These are phyloP conservation scores for Sepioteuthis lessoniana DNA, from an alignment of 2,888 invertebrate genomes.

Conservation along the genomic window DNA sequence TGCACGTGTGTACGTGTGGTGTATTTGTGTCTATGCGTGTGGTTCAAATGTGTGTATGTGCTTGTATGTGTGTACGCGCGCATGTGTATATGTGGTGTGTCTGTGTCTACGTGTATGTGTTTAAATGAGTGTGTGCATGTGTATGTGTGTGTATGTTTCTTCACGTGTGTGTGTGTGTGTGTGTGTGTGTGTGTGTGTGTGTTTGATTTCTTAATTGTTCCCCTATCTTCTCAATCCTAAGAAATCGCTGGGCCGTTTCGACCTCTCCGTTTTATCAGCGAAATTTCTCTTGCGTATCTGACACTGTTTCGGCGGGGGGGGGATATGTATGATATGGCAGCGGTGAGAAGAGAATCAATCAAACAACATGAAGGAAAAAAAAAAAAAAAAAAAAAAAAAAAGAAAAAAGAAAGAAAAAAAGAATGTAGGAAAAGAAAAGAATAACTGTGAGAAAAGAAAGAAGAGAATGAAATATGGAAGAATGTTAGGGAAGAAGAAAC, in stretches of 20 bases:
- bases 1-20: too few species aligned
- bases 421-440: background rate
- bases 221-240: too few species aligned
- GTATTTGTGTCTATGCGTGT: too few species aligned
- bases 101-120: too few species aligned
- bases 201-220: too few species aligned
- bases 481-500: background rate
- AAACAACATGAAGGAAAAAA: background rate
- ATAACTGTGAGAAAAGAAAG: background rate
- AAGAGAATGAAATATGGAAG: background rate
- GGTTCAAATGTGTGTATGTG: background rate
- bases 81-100: too few species aligned
- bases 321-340: background rate
- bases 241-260: too few species aligned
- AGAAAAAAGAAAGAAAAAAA: background rate
- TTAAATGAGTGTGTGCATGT: too few species aligned
- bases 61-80: too few species aligned
- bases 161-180: background rate
- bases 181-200: background rate
- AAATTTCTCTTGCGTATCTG: background rate
- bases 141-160: background rate
- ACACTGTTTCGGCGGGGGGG: background rate
- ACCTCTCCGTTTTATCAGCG: background rate
- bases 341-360: background rate
- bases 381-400: too few species aligned